Evolutionary conservation across 2,797 vertebrate species (phyloP).

Genomic region (Gadopsis bispinosus): DNA sequence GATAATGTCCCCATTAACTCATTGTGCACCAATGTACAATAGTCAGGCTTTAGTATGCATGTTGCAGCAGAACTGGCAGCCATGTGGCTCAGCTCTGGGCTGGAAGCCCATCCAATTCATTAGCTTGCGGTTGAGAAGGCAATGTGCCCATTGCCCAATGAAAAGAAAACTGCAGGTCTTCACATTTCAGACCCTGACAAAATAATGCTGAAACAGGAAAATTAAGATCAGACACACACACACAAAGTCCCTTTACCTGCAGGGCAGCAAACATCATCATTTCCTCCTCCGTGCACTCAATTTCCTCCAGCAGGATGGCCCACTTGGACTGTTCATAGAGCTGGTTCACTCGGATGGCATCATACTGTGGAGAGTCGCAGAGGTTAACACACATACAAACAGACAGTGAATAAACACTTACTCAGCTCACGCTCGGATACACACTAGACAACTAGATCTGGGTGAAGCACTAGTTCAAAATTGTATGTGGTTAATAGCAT

Average conservation of each 20-base stretch:
- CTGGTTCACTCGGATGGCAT: slow-evolving; percentile 99
- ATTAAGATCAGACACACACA: slow-evolving; percentile 28
- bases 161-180: slow-evolving; percentile 56
- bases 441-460: slow-evolving; percentile 1
- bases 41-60: slow-evolving; percentile 39
- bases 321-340: slow-evolving; percentile 98
- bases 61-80: slow-evolving; percentile 58
- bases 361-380: slow-evolving; percentile 86
- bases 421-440: not conserved
- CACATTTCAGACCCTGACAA: slow-evolving; percentile 47
- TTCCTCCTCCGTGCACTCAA: slow-evolving; percentile 99
- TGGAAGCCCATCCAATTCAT: slow-evolving; percentile 74
- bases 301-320: slow-evolving; percentile 99
- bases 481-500: not conserved
- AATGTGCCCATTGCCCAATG: slow-evolving; percentile 51
- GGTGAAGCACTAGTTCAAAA: not conserved
- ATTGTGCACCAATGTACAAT: slow-evolving; percentile 33
- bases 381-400: slow-evolving; percentile 38
- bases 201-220: slow-evolving; percentile 49
- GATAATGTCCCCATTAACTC: slow-evolving; percentile 41
- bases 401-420: slow-evolving; percentile 14
- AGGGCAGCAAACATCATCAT: slow-evolving; percentile 99
- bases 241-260: slow-evolving; percentile 86
- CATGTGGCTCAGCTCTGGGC: slow-evolving; percentile 60
- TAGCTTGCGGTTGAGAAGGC: slow-evolving; percentile 65